Base-by-base conservation (phyloP, 2,113 vertebrate species). In the Struthidea cinerea region DNA sequence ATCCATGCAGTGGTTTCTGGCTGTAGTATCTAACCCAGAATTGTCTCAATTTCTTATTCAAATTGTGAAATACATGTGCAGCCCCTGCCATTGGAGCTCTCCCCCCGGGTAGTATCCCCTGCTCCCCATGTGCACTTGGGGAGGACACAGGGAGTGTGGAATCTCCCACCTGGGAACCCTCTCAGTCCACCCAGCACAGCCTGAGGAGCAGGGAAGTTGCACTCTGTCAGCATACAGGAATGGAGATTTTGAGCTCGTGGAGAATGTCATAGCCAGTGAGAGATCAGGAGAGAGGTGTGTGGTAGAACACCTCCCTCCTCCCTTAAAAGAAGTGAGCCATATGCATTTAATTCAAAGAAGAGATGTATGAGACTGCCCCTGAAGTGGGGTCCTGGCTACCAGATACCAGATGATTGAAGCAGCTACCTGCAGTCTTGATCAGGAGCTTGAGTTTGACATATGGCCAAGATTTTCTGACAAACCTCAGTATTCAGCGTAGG, bases 381-480 rank as follows among this genome's bases (percentile, higher is more conserved):
- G 28, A 57, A 0, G 42, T 33, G 0, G 9, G 63, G 41, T 90
- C 79, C 20, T 85, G 55, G 44, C 41, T 61, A 61, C 41, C 52
- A 60, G 64, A 56, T 19, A 47, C 14, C 47, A 47, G 42, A 17
- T 41, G 78, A 90, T n/a, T 93, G 88, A 93, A 95, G 46, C 70
- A 61, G 70, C 26, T 73, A 49, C 75, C 67, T 65, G 49, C 52
- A 76, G 74, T 87, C 82, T 64, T 76, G n/a, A 88, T 93, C 44
- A 83, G 41, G 53, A 93, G 61, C 57, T 21, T 46, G 37, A 90
- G 70, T 70, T 19, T 4, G 2, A 83, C 22, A 33, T 4, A 55
- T 12, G 23, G 28, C n/a, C 75, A 87, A 76, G 67, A 87, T 76
- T 95, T 94, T 90, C 75, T 92, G 74, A 80, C 70, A 95, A 84